Percentiles rank a stretch among this genome's conserved stretches.
phyloP scores from a whole-genome alignment of 1,140 invertebrate species.

The Neuroterus valhalla region DNA sequence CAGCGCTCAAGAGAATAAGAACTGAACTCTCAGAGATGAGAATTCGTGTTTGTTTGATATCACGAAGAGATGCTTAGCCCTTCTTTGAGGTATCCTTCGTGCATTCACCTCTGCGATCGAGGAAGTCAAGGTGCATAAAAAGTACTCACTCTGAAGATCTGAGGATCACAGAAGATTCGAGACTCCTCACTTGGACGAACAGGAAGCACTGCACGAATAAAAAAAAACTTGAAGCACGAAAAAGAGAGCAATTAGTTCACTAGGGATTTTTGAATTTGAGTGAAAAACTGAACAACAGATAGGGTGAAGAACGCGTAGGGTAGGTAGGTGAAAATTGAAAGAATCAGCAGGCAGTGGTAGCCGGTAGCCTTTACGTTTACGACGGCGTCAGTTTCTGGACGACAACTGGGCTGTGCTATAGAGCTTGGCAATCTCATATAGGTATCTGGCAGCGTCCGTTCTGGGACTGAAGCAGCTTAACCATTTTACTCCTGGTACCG shows the following conservation, averaged over 20 bases:
- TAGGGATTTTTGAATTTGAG: background rate
- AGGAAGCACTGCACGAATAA: background rate
- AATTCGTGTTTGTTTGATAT: background rate
- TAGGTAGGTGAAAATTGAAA: slow-evolving; percentile 48
- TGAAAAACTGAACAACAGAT: background rate
- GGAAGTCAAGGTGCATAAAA: background rate
- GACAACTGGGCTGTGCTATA: slow-evolving; percentile 64
- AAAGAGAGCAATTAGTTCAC: background rate
- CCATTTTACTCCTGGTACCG: slow-evolving; percentile 37
- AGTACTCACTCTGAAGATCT: slow-evolving; percentile 27
- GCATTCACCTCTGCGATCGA: slow-evolving; percentile 7
- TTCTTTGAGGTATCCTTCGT: background rate
- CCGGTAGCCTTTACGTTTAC: slow-evolving; percentile 54
- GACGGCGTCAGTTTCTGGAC: slow-evolving; percentile 60
- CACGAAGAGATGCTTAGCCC: background rate
- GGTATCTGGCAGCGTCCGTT: slow-evolving; percentile 53
- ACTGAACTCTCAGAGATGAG: background rate
- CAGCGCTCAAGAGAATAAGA: no score
- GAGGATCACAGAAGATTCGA: background rate
- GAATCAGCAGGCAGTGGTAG: slow-evolving; percentile 49
- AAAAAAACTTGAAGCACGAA: background rate
- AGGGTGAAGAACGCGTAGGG: background rate
- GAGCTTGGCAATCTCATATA: slow-evolving; percentile 64
- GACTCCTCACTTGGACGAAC: background rate
- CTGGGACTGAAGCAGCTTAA: slow-evolving; percentile 49